Base-by-base conservation (phyloP, 2,888 invertebrate genomes). In the Mantis religiosa region DNA sequence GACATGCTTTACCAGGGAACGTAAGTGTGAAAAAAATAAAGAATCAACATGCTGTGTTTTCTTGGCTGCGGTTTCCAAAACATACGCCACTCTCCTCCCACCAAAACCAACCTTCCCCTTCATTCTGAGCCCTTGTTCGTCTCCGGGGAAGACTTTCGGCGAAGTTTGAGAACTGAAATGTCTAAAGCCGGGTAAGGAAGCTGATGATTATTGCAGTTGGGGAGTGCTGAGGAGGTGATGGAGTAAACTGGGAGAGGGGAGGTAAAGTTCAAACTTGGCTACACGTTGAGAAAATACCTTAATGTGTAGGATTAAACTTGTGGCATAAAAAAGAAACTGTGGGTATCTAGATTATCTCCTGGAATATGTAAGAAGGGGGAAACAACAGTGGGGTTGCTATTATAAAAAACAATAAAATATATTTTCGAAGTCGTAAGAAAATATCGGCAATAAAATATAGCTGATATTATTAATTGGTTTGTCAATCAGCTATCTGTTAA, bases 91-190 rank as follows among this genome's bases (percentile, higher is more conserved):
- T 30, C 27, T 81, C 87, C 81, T 87, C 30, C 82, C 28, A 34
- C 87, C 87, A 34, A 30, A 87, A 86, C 81, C 86, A 86, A 71
- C 30, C 87, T 87, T 27, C 82, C 87, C 34, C 30, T 87, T 87
- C 87, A 71, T 71, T 71, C 54, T 25, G 54, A 71, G 54, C 54
- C 54, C 87, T 82, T 82, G 82, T 82, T 82, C 82, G 87, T 87
- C 87, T 87, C 87, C 82, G 82, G 87, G 87, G 87, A 87, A 87
- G 87, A 87, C 87, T 87, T 87, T 87, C 87, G 82, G 82, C 82
- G 82, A 87, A 87, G 87, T 87, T 87, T 87, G 34, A 41, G 71
- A 87, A 87, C 87, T 82, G 87, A 87, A 87, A 87, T 87, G 87
- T 87, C 87, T 81, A 81, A 30, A 86, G 85, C 85, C 27, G 85